These are phyloP conservation scores for Enteromius afrohamiltoni DNA, from an alignment of 2,797 vertebrate genomes.

Conservation along the genomic window DNA sequence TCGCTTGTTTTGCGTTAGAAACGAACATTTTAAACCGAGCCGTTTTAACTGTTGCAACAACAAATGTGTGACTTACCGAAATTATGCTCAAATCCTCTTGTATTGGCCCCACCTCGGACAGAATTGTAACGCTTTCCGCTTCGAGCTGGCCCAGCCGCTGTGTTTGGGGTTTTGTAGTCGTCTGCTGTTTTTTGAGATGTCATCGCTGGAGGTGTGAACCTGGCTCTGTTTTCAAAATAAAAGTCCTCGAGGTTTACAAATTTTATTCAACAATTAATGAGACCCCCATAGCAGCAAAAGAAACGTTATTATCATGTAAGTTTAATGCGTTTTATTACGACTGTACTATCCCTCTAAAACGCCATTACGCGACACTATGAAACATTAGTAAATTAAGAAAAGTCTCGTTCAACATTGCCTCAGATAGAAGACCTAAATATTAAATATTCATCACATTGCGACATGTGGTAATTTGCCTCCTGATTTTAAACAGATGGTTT, in stretches of 20 bases:
- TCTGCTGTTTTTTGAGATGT: slow-evolving; percentile 23
- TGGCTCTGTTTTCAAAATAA: slow-evolving; percentile 27
- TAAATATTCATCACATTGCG: no score
- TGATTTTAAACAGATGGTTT: no score
- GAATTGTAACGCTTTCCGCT: no score
- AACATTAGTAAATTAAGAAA: not conserved
- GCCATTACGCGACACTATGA: not conserved
- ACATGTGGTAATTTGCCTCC: no score
- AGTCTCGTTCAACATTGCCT: not conserved
- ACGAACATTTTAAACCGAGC: not conserved
- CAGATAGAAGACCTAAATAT: not conserved
- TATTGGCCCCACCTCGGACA: no score
- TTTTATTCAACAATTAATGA: not conserved
- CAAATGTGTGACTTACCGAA: slow-evolving; percentile 15
- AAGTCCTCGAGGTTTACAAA: not conserved
- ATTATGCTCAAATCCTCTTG: not conserved
- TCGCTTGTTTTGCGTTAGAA: not conserved
- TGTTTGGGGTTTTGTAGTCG: slow-evolving; percentile 3
- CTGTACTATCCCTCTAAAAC: no score
- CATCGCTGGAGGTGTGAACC: slow-evolving; percentile 1
- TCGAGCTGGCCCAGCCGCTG: not conserved
- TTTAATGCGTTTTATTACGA: not conserved
- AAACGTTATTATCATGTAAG: not conserved
- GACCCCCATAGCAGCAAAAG: not conserved
- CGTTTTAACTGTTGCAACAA: not conserved